Base-by-base conservation (phyloP, 2,113 vertebrate genomes). In the Gavialis gangeticus region DNA sequence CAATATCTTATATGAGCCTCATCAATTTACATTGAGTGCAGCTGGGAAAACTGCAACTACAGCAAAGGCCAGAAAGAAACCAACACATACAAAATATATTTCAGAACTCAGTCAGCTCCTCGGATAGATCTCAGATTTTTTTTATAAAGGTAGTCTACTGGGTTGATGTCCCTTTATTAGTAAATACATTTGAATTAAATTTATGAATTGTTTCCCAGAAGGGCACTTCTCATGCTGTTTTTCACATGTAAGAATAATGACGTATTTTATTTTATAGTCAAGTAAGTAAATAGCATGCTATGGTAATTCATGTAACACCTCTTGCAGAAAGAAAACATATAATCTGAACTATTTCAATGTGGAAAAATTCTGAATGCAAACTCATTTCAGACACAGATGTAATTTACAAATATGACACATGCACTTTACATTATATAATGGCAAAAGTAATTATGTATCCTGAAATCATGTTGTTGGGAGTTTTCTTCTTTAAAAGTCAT, bases 1-100 rank as follows among this genome's bases (percentile, higher is more conserved):
- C 78, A 94, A 75, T 91, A 89, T 77, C 77, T 75, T 85, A 56
- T 92, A 94, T 97, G 79, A 97, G 89, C 91, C 69, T 89, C 86
- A 97, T 97, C 87, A 96, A 94, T 97, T 97, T 95, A 89, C 66
- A 71, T 85, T 83, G 92, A 96, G n/a, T 76, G 16, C 3, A 19
- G 64, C 82, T 90, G 59, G 28, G 92, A 88, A 94, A 93, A 87
- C 54, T 96, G 86, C 93, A 91, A 79, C 58, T 82, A n/a, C 75
- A 97, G 93, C 95, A 94, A 82, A 96, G 73, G 83, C 22, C 66
- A 82, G 10, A 34, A 90, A 79, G 67, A 85, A 82, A 58, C 76
- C 94, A 92, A 95, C 46, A 84, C 54, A 66, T 93, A 89, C 75
- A 85, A 46, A 87, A 92, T 30, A 37, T 82, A 56, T 95, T 94